Evolutionary conservation across 2,113 vertebrate species (phyloP), one percentile per base, ranked within the genome.

Genomic region (Trachemys scripta): DNA sequence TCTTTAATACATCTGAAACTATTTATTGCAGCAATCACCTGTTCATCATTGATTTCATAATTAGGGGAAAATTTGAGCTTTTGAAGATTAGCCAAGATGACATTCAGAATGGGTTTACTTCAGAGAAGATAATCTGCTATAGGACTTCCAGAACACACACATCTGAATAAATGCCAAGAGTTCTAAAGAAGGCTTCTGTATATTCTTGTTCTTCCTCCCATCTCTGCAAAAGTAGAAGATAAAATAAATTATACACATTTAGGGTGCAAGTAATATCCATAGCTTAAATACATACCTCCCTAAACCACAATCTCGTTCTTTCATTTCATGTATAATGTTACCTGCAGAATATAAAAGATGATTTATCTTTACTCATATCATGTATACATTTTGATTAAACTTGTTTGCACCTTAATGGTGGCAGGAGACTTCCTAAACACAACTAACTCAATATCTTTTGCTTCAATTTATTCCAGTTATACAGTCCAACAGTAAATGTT

Each of bases 151-250:
- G 95, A 95, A 82, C 53, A 91, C 22, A 87, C 89, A 96, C 47
- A 51, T 88, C 42, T 84, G 59, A 95, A 56, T 49, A 92, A 96
- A 94, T 89, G 92, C 82, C 81, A 97, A 87, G 89, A 94, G 75
- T 93, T 95, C 93, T 93, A 95, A 98, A 98, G 97, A 97, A 80
- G 92, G 97, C 94, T 97, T 96, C 92, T 69, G 8, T 91, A 89
- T 94, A 94, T 96, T 94, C 90, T 93, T 49, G 80, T 92, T 91
- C 80, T 86, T 98, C 85, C 90, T 95, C 92, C 93, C 31, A 62
- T 92, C 94, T 95, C 97, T 98, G 98, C 79, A 98, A 96, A 97
- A 98, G 93, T 96, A 97, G 90, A 94, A 35, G 79, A 94, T 69
- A 96, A 87, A 95, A 96, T 35, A 94, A 86, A 90, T 97, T 89